Evolutionary conservation across 2,888 invertebrate genomes (phyloP).

Genomic region (Eilema griseolum): DNA sequence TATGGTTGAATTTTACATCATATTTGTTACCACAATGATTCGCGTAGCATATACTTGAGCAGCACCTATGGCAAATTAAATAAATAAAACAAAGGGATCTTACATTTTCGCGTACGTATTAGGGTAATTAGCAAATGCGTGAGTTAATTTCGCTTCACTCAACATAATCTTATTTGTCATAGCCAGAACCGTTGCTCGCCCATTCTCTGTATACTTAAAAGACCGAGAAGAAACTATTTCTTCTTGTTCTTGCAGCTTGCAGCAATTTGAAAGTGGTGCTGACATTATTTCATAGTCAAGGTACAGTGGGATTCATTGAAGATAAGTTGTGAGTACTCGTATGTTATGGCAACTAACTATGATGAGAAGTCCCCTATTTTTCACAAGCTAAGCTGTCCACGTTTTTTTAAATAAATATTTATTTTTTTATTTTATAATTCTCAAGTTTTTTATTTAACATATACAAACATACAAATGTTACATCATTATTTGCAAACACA

Average conservation of each 20-base stretch:
- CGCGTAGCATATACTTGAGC: conserved; percentile 11
- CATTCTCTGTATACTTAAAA: neutral
- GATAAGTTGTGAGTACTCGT: too few species aligned
- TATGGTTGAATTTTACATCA: conserved; percentile 59
- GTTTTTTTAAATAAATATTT: too few species aligned
- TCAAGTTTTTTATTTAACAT: too few species aligned
- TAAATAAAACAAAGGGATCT: conserved; percentile 39
- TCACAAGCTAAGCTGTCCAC: too few species aligned
- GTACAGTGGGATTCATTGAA: conserved; percentile 14
- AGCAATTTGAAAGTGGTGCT: conserved; percentile 63
- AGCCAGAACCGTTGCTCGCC: neutral
- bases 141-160: conserved; percentile 67
- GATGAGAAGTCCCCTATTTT: too few species aligned
- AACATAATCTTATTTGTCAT: conserved; percentile 67
- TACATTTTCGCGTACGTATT: conserved; percentile 48
- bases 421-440: too few species aligned
- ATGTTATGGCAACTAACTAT: too few species aligned
- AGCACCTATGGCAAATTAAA: conserved; percentile 16
- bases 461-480: too few species aligned
- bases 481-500: too few species aligned
- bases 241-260: conserved; percentile 35
- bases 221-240: too few species aligned
- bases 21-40: conserved; percentile 19
- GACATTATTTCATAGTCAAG: conserved; percentile 44
- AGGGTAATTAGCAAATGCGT: conserved; percentile 55